These are phyloP conservation scores for Bubo scandiacus DNA, from an alignment of 2,113 vertebrate species.

Conservation along the genomic window DNA sequence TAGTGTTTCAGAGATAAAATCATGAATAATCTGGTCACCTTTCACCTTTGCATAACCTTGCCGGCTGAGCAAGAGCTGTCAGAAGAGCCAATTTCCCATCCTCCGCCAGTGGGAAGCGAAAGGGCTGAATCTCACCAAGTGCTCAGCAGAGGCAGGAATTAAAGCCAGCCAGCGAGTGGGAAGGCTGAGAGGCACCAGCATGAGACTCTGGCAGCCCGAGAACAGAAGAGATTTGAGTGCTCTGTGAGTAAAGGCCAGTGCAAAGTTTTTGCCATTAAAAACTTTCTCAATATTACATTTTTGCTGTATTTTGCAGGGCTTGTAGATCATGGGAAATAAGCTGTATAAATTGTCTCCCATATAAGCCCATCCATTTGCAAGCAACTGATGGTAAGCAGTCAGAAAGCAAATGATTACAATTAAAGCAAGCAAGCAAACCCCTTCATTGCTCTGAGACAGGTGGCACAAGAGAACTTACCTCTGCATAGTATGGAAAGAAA, in stretches of 20 bases:
- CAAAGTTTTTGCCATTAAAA: not conserved
- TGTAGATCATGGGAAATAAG: not conserved
- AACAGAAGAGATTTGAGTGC: not conserved
- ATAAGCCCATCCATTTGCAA: not conserved
- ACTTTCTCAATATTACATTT: not conserved
- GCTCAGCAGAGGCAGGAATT: not conserved
- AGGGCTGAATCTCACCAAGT: not conserved
- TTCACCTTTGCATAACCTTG: not conserved
- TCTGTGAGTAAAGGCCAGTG: not conserved
- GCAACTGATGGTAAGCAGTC: not conserved
- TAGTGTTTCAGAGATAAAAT: not conserved
- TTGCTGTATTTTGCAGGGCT: not conserved
- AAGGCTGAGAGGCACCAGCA: not conserved
- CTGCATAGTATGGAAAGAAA: constrained; percentile 12
- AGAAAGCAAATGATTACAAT: not conserved
- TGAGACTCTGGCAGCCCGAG: not conserved
- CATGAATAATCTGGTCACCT: not conserved
- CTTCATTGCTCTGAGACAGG: not conserved
- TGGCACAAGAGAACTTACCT: constrained; percentile 28
- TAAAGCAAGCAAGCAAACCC: not conserved
- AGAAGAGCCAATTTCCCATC: not conserved
- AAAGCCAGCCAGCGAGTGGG: not conserved
- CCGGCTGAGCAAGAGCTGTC: not conserved
- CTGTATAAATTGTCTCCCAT: not conserved
- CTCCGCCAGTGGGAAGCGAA: rapidly evolving